A percentile compares a stretch with the other conserved stretches of the same genome.
phyloP scores from a whole-genome alignment of 1,140 invertebrate species.

The Paracyclopina nana region DNA sequence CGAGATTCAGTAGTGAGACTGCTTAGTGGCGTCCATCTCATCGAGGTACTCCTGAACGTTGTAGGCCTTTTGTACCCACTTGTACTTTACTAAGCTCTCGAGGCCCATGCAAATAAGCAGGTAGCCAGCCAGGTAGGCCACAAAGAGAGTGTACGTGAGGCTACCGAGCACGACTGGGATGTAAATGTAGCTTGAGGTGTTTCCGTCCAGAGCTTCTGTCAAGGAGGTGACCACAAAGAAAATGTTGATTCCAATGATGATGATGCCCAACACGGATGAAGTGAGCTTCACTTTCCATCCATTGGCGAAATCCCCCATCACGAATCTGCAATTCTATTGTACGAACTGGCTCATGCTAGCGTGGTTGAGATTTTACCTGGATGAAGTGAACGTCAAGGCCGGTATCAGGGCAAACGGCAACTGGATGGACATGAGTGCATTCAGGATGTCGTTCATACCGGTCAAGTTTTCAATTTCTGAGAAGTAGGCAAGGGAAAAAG shows the following conservation, averaged over 20 bases:
- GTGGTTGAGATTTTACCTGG: neutral
- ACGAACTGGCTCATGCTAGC: neutral
- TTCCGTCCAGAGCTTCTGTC: no score
- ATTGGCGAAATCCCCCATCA: constrained; percentile 3
- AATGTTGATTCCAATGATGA: constrained; percentile 59
- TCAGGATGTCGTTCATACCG: constrained; percentile 68
- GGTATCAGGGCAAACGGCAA: constrained; percentile 64
- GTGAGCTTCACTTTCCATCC: constrained; percentile 35
- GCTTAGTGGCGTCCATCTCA: no score
- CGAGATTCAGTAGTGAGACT: no score
- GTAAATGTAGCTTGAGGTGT: no score
- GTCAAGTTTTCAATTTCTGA: constrained; percentile 39
- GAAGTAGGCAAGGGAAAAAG: constrained; percentile 54
- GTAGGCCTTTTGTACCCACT: neutral
- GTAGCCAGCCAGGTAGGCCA: neutral
- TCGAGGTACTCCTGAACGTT: no score
- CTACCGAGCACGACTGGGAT: no score
- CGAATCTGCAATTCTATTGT: constrained; percentile 1
- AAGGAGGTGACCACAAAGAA: constrained; percentile 41
- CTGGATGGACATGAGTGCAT: constrained; percentile 70
- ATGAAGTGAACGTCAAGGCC: constrained; percentile 63
- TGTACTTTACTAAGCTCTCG: neutral
- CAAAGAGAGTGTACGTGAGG: no score
- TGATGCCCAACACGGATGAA: constrained; percentile 38
- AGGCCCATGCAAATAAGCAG: neutral